phyloP scores from a whole-genome alignment of 2,888 invertebrate species.

The Lasioglossum morio region DNA sequence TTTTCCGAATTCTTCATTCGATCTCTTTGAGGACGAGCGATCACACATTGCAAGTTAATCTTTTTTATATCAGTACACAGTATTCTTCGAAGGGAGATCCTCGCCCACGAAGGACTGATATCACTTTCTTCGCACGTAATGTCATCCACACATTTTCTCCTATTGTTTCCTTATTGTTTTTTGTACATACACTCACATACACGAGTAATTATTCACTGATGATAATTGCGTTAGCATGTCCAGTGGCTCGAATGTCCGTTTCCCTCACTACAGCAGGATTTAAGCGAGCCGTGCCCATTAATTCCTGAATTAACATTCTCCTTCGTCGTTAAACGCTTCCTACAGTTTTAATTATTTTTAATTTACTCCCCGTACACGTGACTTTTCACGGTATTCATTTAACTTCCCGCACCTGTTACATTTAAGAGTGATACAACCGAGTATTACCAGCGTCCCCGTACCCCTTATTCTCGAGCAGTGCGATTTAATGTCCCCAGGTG shows the following conservation, averaged over 20 bases:
- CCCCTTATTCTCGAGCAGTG: slow-evolving; percentile 52
- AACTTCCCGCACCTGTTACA: not conserved
- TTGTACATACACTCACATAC: not conserved
- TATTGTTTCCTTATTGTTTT: not conserved
- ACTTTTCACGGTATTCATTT: not conserved
- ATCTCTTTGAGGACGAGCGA: not conserved
- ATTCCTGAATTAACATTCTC: not conserved
- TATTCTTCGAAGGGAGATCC: not conserved
- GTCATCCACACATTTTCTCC: not conserved
- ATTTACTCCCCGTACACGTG: slow-evolving; percentile 11
- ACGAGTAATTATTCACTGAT: not conserved
- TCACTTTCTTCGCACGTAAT: not conserved
- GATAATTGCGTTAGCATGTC: not conserved
- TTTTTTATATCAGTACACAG: too few relatives aligned
- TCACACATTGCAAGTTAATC: not conserved
- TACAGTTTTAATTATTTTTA: not conserved
- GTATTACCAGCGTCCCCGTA: not conserved
- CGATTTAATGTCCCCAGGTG: slow-evolving; percentile 11
- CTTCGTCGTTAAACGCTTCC: not conserved
- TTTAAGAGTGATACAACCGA: slow-evolving; percentile 1
- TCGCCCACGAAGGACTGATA: not conserved
- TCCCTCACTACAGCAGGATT: not conserved
- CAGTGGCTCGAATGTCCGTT: not conserved
- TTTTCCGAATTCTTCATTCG: not conserved
- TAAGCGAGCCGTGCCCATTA: not conserved